phyloP scores from a whole-genome alignment of 2,888 invertebrate species.

The Laothoe populi region DNA sequence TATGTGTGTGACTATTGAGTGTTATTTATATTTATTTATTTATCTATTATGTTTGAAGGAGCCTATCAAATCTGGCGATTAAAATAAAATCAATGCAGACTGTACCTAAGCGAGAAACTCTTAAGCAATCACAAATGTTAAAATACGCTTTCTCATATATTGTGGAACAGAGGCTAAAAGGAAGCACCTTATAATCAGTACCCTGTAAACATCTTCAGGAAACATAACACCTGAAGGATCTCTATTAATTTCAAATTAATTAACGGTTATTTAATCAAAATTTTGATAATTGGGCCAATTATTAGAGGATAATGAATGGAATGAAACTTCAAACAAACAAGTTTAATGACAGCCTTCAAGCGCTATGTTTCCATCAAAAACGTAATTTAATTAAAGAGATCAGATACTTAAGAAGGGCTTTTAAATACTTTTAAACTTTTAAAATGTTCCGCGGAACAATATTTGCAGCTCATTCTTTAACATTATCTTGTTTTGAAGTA shows the following conservation, averaged over 20 bases:
- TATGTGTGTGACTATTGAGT: too few species aligned
- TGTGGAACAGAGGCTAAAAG: not conserved
- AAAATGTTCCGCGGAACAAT: not conserved
- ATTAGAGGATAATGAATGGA: constrained; percentile 4
- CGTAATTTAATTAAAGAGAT: constrained; percentile 9
- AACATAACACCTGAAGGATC: constrained; percentile 1
- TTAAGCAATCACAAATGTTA: not conserved
- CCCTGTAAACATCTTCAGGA: not conserved
- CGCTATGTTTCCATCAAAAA: not conserved
- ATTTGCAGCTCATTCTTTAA: not conserved
- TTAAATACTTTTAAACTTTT: not conserved
- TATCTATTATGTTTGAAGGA: too few species aligned
- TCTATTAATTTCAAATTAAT: constrained; percentile 13
- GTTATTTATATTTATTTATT: too few species aligned
- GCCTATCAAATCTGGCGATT: too few species aligned
- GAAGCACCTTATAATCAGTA: not conserved
- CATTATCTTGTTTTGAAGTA: not conserved
- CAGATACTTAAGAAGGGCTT: not conserved
- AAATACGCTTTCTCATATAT: not conserved
- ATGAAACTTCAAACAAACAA: constrained; percentile 10
- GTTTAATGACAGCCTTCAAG: constrained; percentile 16
- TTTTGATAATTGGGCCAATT: constrained; percentile 5
- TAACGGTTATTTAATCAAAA: constrained; percentile 2
- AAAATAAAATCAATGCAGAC: too few species aligned
- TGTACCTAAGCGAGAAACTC: not conserved